Conservation (phyloP, 2,797 vertebrate species). For the Helostoma temminkii region DNA sequence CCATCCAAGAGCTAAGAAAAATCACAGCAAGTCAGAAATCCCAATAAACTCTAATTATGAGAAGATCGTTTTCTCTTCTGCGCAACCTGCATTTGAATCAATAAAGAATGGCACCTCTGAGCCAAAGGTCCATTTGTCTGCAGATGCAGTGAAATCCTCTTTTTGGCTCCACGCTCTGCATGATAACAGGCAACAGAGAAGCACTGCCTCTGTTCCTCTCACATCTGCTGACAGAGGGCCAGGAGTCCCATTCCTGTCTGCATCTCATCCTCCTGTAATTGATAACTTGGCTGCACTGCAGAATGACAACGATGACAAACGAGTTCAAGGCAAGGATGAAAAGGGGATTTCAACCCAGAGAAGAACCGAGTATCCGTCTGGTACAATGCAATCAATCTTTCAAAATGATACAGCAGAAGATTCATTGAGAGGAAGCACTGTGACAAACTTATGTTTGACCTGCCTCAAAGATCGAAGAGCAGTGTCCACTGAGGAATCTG, state of each 20-base stretch:
- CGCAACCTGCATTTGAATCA: slow-evolving; percentile 50
- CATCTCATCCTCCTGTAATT: slow-evolving; percentile 68
- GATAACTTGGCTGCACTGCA: slow-evolving; percentile 59
- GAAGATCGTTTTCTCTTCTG: slow-evolving; percentile 48
- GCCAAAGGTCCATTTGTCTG: slow-evolving; percentile 55
- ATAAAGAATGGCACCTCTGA: slow-evolving; percentile 62
- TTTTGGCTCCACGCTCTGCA: slow-evolving; percentile 59
- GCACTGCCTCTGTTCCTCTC: slow-evolving; percentile 63
- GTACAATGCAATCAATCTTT: slow-evolving; percentile 54
- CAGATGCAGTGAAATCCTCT: slow-evolving; percentile 50
- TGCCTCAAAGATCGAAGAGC: slow-evolving; percentile 53
- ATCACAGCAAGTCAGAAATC: slow-evolving; percentile 48
- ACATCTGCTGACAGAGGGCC: slow-evolving; percentile 55
- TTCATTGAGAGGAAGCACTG: slow-evolving; percentile 38
- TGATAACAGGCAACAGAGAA: slow-evolving; percentile 64
- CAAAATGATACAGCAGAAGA: slow-evolving; percentile 43
- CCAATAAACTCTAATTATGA: slow-evolving; percentile 63
- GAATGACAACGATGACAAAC: slow-evolving; percentile 65
- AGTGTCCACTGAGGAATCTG: slow-evolving; percentile 49
- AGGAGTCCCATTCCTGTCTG: slow-evolving; percentile 61
- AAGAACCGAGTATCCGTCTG: slow-evolving; percentile 30
- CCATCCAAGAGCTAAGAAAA: slow-evolving; percentile 22
- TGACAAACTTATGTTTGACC: slow-evolving; percentile 67
- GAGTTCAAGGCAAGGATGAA: slow-evolving; percentile 50
- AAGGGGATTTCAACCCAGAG: slow-evolving; percentile 56